Percentiles rank a stretch among this genome's conserved stretches.
Evolutionary conservation across 2,113 vertebrate genomes (phyloP).

Genomic region (Excalfactoria chinensis): DNA sequence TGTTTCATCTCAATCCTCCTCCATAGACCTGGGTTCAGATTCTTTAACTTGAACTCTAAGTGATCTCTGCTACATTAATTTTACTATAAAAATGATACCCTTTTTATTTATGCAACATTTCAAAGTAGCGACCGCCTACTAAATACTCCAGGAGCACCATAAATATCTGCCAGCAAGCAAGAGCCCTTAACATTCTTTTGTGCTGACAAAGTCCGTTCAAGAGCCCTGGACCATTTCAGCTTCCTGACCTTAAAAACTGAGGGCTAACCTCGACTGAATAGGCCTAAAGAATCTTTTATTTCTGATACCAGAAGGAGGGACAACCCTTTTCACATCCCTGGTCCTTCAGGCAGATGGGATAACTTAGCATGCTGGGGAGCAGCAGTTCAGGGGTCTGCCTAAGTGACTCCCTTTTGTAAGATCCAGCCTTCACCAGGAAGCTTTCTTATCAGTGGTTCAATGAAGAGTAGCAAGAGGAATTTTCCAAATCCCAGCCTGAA

Average conservation of each 20-base stretch:
- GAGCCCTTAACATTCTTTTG: neutral
- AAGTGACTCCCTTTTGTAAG: neutral
- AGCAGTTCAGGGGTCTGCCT: neutral
- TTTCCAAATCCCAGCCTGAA: neutral
- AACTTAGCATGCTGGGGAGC: neutral
- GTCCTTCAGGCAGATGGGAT: neutral
- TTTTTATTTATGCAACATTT: neutral
- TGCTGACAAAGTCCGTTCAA: neutral
- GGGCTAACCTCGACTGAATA: neutral
- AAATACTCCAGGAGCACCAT: neutral
- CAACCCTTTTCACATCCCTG: neutral
- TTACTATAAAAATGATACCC: neutral
- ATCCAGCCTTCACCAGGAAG: neutral
- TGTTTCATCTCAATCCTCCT: neutral
- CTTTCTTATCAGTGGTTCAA: neutral
- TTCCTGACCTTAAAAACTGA: slow-evolving; percentile 14
- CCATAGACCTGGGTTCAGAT: neutral
- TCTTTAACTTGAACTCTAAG: neutral
- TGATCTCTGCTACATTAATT: neutral
- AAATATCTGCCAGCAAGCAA: neutral
- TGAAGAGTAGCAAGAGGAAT: neutral
- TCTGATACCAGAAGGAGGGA: neutral
- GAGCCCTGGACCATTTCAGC: slow-evolving; percentile 7
- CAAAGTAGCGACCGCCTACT: neutral
- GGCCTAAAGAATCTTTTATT: neutral